A percentile compares a stretch with the other conserved stretches of the same genome.
phyloP scores from a whole-genome alignment of 1,140 invertebrate species.

The Calephelis nemesis region DNA sequence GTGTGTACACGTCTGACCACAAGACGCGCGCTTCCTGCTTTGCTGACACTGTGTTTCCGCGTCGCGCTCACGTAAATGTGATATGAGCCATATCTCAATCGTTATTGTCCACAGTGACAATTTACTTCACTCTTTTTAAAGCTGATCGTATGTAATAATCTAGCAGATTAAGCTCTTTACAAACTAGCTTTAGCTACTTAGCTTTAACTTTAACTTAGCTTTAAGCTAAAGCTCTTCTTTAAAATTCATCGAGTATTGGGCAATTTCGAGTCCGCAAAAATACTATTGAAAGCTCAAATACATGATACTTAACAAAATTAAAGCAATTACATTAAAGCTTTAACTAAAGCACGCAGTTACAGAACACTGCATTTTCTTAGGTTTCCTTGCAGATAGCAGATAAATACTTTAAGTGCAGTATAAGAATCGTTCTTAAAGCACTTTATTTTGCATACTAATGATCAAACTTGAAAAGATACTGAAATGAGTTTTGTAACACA shows the following conservation, averaged over 20 bases:
- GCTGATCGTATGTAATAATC: too few species aligned
- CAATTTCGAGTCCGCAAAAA: neutral
- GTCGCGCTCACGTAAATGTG: too few species aligned
- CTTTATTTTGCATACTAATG: slow-evolving; percentile 15
- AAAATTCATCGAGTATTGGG: too few species aligned
- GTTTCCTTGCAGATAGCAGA: slow-evolving; percentile 10
- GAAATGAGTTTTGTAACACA: neutral
- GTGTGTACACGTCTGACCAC: too few species aligned
- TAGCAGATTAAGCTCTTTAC: too few species aligned
- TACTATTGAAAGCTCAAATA: neutral
- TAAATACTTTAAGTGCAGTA: slow-evolving; percentile 16
- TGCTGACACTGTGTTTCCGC: too few species aligned
- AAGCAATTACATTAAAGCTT: slow-evolving; percentile 7
- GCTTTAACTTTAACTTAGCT: too few species aligned
- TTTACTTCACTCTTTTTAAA: too few species aligned
- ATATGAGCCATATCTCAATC: neutral
- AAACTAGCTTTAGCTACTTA: too few species aligned
- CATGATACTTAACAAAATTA: slow-evolving; percentile 3
- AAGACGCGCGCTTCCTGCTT: too few species aligned
- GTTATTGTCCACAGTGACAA: neutral
- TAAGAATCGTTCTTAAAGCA: slow-evolving; percentile 17
- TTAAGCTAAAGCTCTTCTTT: too few species aligned
- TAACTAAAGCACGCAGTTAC: slow-evolving; percentile 7
- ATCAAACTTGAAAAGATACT: slow-evolving; percentile 4
- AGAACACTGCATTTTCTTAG: slow-evolving; percentile 5